Conservation (phyloP, 2,888 invertebrate species). For the Eucera pruinosa region DNA sequence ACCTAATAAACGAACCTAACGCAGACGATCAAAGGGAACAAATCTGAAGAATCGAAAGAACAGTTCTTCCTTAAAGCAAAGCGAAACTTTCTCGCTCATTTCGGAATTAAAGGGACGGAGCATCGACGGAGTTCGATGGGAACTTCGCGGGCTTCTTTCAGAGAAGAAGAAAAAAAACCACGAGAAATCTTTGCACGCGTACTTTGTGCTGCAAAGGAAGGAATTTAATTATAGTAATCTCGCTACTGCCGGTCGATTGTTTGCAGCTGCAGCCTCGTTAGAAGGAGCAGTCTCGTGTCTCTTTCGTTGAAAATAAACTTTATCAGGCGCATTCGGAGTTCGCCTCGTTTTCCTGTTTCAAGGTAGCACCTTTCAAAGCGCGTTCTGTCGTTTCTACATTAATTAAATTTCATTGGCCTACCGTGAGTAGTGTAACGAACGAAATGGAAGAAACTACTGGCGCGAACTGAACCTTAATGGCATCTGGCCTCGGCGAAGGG, state of each 20-base stretch:
- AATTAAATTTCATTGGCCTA: slow-evolving; percentile 39
- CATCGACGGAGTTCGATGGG: not conserved
- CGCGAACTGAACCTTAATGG: not conserved
- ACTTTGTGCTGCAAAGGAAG: not conserved
- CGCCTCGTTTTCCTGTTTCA: slow-evolving; percentile 2
- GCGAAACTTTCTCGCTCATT: too few relatives aligned
- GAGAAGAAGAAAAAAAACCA: not conserved
- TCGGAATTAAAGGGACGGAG: slow-evolving; percentile 3
- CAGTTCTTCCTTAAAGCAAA: too few relatives aligned
- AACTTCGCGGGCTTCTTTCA: not conserved
- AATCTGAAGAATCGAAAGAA: too few relatives aligned
- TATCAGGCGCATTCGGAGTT: not conserved
- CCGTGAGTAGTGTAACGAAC: slow-evolving; percentile 6
- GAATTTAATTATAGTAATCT: slow-evolving; percentile 46
- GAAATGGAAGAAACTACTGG: slow-evolving; percentile 22
- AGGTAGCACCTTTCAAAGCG: slow-evolving; percentile 8
- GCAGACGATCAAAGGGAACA: too few relatives aligned
- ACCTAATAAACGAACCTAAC: too few relatives aligned
- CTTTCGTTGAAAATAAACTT: slow-evolving; percentile 11
- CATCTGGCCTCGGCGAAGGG: not conserved
- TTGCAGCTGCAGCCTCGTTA: slow-evolving; percentile 4
- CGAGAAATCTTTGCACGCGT: not conserved
- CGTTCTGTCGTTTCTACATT: slow-evolving; percentile 20
- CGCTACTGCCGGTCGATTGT: slow-evolving; percentile 16
- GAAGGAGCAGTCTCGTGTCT: not conserved